A percentile compares a stretch with the other conserved stretches of the same genome.
Evolutionary conservation across 2,113 vertebrate species (phyloP).

Genomic region (Ictalurus furcatus): DNA sequence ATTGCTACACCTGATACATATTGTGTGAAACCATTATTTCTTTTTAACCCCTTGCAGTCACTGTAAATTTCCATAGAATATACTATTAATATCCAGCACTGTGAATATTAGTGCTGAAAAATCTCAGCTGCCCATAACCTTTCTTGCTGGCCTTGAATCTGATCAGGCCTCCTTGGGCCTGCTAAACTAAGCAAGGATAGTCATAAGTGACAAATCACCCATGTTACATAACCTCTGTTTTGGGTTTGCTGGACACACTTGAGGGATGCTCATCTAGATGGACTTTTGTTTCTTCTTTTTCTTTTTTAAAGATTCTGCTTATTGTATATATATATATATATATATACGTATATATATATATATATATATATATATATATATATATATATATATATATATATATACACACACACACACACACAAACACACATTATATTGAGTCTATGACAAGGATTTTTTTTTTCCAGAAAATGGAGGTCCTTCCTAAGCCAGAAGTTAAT

Average conservation of each 20-base stretch:
- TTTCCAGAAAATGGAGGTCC: not conserved
- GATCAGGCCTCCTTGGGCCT: constrained; percentile 3
- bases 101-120: constrained; percentile 1
- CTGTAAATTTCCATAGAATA: not conserved
- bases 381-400: no score
- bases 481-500: not conserved
- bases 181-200: constrained; percentile 70
- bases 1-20: not conserved
- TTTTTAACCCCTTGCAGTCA: not conserved
- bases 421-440: not conserved
- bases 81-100: not conserved
- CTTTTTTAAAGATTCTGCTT: not conserved
- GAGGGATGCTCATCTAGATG: constrained; percentile 64
- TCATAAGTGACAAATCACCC: constrained; percentile 60
- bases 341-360: no score
- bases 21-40: not conserved
- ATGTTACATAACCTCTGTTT: constrained; percentile 60
- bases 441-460: not conserved
- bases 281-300: constrained; percentile 29
- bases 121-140: not conserved
- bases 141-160: constrained; percentile 6
- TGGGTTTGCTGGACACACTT: constrained; percentile 59
- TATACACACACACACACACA: no score
- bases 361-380: no score
- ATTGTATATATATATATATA: not conserved